Evolutionary conservation across 2,797 vertebrate genomes (phyloP).

Genomic region (Rhinichthys osculus): DNA sequence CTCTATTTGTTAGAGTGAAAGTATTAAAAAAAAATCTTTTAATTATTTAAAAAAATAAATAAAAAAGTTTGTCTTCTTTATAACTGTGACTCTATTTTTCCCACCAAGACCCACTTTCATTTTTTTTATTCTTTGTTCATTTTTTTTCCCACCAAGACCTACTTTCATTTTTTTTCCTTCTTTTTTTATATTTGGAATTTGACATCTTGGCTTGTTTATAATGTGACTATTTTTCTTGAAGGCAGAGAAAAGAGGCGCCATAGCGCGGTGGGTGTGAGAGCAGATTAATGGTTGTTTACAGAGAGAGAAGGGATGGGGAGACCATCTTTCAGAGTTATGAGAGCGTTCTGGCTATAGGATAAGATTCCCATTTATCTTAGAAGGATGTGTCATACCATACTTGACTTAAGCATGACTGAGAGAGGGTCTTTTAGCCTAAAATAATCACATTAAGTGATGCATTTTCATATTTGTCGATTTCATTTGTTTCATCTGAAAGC

Average conservation of each 20-base stretch:
- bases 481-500: background rate
- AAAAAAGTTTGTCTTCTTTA: background rate
- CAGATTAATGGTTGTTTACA: conserved; percentile 56
- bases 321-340: conserved; percentile 10
- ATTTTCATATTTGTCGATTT: conserved; percentile 2
- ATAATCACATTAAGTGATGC: conserved; percentile 2
- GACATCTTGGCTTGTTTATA: conserved; percentile 39
- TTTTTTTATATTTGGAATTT: conserved; percentile 14
- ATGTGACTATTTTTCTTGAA: conserved; percentile 33
- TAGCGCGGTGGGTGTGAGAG: background rate
- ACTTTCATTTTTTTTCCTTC: background rate
- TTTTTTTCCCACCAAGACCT: background rate
- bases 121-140: too few species aligned
- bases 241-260: conserved; percentile 24
- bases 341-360: conserved; percentile 19
- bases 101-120: background rate
- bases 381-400: background rate
- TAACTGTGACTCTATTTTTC: background rate
- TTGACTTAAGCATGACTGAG: conserved; percentile 19
- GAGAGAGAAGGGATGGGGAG: conserved; percentile 16
- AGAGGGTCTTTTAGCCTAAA: background rate
- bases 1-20: background rate
- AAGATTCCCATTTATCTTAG: conserved; percentile 10
- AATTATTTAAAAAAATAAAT: too few species aligned
- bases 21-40: too few species aligned